Evolutionary conservation across 1,140 invertebrate species (phyloP).

Genomic region (Euura saliciscinereae): DNA sequence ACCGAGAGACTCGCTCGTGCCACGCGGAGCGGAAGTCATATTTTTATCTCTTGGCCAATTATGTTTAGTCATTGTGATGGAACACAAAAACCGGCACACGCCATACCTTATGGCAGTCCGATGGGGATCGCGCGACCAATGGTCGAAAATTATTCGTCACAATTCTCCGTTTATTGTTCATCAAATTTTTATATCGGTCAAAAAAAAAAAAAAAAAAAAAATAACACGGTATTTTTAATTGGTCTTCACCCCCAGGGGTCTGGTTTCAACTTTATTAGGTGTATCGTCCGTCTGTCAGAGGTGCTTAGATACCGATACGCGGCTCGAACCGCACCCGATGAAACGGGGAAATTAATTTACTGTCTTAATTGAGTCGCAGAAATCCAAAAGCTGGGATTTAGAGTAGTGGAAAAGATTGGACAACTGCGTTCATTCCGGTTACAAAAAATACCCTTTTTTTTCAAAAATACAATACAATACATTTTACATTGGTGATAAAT

Average conservation of each 20-base stretch:
- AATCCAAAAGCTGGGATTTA: too few species aligned
- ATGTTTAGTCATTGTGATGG: constrained; percentile 7
- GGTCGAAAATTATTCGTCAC: background rate
- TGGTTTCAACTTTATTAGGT: too few species aligned
- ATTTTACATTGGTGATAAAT: background rate
- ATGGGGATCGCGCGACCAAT: background rate
- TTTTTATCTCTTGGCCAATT: constrained; percentile 6
- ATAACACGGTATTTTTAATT: too few species aligned
- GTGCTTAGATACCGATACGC: too few species aligned
- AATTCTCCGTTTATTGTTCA: background rate
- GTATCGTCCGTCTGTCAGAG: too few species aligned
- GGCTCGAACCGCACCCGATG: too few species aligned
- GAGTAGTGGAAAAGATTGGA: too few species aligned
- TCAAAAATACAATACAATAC: constrained; percentile 4
- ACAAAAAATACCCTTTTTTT: background rate
- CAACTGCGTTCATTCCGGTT: background rate
- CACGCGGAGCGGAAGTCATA: background rate
- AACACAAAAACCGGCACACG: constrained; percentile 1
- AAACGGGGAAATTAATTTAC: too few species aligned
- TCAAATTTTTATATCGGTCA: background rate
- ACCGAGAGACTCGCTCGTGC: background rate
- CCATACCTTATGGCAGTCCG: background rate
- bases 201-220: too few species aligned
- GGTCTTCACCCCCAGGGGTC: too few species aligned
- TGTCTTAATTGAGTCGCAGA: too few species aligned